These are phyloP conservation scores for Callinectes sapidus DNA, from an alignment of 2,888 invertebrate genomes.

Conservation along the genomic window DNA sequence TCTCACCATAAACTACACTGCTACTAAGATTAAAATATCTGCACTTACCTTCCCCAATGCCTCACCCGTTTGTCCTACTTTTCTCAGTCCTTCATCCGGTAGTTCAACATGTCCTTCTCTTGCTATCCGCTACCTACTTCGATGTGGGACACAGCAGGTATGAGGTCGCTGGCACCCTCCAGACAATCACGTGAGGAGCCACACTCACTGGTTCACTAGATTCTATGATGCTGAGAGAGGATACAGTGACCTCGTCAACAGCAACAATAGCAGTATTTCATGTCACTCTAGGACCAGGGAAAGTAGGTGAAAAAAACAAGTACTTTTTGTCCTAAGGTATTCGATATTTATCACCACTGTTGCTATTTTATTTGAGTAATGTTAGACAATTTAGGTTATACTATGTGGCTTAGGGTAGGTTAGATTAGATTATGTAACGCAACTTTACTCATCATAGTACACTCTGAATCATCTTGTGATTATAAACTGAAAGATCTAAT, in stretches of 20 bases:
- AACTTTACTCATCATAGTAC: background rate
- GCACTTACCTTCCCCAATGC: slow-evolving; percentile 3
- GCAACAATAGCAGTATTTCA: too few relatives aligned
- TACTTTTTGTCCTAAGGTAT: too few relatives aligned
- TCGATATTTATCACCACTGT: too few relatives aligned
- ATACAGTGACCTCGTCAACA: background rate
- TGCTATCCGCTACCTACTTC: background rate
- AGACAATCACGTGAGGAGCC: background rate
- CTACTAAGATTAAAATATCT: background rate
- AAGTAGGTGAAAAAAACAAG: too few relatives aligned
- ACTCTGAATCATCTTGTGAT: background rate
- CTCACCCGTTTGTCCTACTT: background rate
- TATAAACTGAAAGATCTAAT: background rate
- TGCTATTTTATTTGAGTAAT: too few relatives aligned
- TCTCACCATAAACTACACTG: background rate
- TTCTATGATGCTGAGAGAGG: background rate
- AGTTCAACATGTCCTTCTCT: background rate
- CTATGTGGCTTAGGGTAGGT: too few relatives aligned
- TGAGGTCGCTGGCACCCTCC: background rate
- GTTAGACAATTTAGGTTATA: too few relatives aligned
- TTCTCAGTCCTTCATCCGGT: background rate
- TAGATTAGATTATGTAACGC: too few relatives aligned
- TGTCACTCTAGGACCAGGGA: too few relatives aligned
- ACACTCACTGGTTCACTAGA: background rate
- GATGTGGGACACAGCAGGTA: background rate